Conservation (phyloP, 1,140 invertebrate species). For the Drosophila sulfurigaster region DNA sequence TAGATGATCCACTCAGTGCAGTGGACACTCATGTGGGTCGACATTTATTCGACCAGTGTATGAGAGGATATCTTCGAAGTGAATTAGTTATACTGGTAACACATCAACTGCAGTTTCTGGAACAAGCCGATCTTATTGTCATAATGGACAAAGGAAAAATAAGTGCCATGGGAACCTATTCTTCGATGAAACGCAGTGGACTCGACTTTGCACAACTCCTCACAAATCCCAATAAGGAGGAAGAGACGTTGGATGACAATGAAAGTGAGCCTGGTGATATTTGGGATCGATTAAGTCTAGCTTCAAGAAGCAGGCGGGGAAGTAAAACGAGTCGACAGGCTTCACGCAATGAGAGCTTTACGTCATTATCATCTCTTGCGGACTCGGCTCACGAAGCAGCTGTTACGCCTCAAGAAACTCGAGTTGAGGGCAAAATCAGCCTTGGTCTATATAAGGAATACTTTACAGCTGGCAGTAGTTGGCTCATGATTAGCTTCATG, state of each 20-base stretch:
- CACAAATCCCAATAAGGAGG: slow-evolving; percentile 55
- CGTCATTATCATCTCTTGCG: slow-evolving; percentile 58
- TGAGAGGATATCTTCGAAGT: slow-evolving; percentile 85
- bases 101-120: slow-evolving; percentile 93
- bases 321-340: slow-evolving; percentile 46
- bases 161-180: slow-evolving; percentile 88
- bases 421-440: slow-evolving; percentile 64
- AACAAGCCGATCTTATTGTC: slow-evolving; percentile 89
- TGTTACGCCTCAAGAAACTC: slow-evolving; percentile 47
- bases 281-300: slow-evolving; percentile 48
- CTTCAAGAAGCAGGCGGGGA: slow-evolving; percentile 56
- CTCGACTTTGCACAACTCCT: slow-evolving; percentile 87
- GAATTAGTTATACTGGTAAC: slow-evolving; percentile 91
- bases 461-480: slow-evolving; percentile 61
- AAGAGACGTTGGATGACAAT: slow-evolving; percentile 40
- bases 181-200: slow-evolving; percentile 87
- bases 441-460: slow-evolving; percentile 67
- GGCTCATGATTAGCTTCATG: slow-evolving; percentile 56
- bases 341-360: slow-evolving; percentile 60
- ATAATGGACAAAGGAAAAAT: slow-evolving; percentile 89
- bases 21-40: slow-evolving; percentile 91
- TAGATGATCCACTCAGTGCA: slow-evolving; percentile 94
- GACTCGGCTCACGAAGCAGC: slow-evolving; percentile 59
- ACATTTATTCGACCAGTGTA: slow-evolving; percentile 90
- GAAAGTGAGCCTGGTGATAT: slow-evolving; percentile 52